Evolutionary conservation across 2,888 invertebrate genomes (phyloP), one percentile per base, ranked within the genome.

Genomic region (Hoplodrina ambigua): DNA sequence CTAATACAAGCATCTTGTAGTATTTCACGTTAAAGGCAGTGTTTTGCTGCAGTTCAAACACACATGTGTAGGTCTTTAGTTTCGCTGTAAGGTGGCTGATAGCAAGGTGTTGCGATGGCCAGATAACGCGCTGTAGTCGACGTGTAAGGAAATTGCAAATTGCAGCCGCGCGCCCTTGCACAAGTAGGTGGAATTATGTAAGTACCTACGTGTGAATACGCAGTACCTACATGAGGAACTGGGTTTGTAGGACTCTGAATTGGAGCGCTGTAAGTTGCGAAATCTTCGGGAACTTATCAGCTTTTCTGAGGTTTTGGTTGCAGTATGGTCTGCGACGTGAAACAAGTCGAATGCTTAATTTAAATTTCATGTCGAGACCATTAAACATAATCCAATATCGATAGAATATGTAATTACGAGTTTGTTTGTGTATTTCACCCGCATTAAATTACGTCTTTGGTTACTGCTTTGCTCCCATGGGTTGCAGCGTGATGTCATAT

Each of bases 131-230:
- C 46, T 19, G 54, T 57, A 67, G 67, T 65, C 57, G 86, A 78
- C 86, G 69, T 66, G 69, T 37, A 69, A 83, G 86, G 86, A 86
- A 86, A 86, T 86, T 86, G 82, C 86, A 84, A 46, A 46, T 46
- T 46, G 46, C 81, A 41, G 58, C 41, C 65, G 19, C 75, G 19
- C 75, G 62, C 44, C 30, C 72, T 53, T 60, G 55, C 33, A 50
- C 49, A 56, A 62, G 55, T 66, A 41, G 6, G 13, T 61, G 1
- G 52, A 19, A 19, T 74, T 25, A 25, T 44, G 33, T 65, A 70
- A 53, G 65, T 56, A 37, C 44, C 6, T 57, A 57, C 15, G 25
- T 52, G 33, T 53, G 6, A 15, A 63, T 8, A 46, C 25, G 46
- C 20, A 52, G 69, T 54, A 77, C 53, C 59, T 54, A 77, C 57